Evolutionary conservation across 2,888 invertebrate species (phyloP), one percentile per base, ranked within the genome.

Genomic region (Drosophila histrio): DNA sequence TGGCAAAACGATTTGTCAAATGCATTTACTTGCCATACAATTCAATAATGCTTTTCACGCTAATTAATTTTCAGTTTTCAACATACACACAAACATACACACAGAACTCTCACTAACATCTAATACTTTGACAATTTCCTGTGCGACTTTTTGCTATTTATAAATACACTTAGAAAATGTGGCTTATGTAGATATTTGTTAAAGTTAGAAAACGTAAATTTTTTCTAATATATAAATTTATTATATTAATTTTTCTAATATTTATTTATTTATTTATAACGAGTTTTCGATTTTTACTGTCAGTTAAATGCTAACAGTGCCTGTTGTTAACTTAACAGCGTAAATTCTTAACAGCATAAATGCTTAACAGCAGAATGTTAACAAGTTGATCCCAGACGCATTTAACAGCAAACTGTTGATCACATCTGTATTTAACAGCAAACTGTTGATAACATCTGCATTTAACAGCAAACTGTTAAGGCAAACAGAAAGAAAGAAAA

Each of bases 21-120:
- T 64, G 63, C 52, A 49, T 72, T 81, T 56, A 39, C 63, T 57
- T 66, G 56, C 61, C 66, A 39, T 34, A 39, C 21, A 65, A 77
- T 86, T 88, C 77, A 81, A 87, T 86, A 86, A 89, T 71, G 73
- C 79, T 89, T 90, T 89, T 90, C 82, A 89, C 90, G 89, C 90
- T 90, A 90, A 89, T 89, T 90, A 90, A 89, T 90, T 90, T 82
- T 74, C 62, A 75, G 87, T 58, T 77, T 70, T 43, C 50, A 62
- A 70, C 69, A 63, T 41, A 61, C 66, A 71, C 49, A 24, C 41
- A 22, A 4, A 24, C 13, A 41, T n/a, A 13, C 43, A 61, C 57
- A 61, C 57, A 53, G n/a, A n/a, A n/a, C n/a, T n/a, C 59, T 22
- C 34, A 28, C 49, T 6, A 30, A 38, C 44, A 59, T 39, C 56